Conservation (phyloP, 2,888 invertebrate species). For the Willowsia nigromaculata region DNA sequence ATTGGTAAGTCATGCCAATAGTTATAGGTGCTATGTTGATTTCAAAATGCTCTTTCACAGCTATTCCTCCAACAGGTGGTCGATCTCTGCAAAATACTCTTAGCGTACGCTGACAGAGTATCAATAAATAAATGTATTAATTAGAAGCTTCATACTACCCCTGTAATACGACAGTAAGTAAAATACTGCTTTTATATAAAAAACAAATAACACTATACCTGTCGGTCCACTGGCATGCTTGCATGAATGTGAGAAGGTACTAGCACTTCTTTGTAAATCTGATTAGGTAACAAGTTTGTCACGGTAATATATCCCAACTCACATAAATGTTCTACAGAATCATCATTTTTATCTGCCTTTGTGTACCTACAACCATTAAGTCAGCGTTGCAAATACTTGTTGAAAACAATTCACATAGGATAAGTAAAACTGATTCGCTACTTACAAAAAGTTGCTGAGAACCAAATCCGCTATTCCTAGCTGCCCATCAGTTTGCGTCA, state of each 20-base stretch:
- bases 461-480: constrained; percentile 97
- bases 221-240: constrained; percentile 94
- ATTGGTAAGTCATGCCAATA: constrained; percentile 94
- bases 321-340: constrained; percentile 97
- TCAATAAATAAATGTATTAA: constrained; percentile 21
- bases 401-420: too few relatives aligned
- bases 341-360: constrained; percentile 96
- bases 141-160: not conserved
- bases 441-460: constrained; percentile 95
- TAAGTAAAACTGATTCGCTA: too few relatives aligned
- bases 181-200: not conserved
- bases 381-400: not conserved
- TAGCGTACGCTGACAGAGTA: constrained; percentile 86
- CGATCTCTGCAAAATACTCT: constrained; percentile 97
- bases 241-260: constrained; percentile 89
- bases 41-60: constrained; percentile 99
- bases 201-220: constrained; percentile 81
- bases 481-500: constrained; percentile 98
- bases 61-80: constrained; percentile 98
- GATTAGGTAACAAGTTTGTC: constrained; percentile 96
- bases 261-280: constrained; percentile 93
- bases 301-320: constrained; percentile 97
- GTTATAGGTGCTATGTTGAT: constrained; percentile 97
- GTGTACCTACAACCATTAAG: constrained; percentile 89
- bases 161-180: not conserved